phyloP scores from a whole-genome alignment of 2,797 vertebrate species.

The Lindbergichthys nudifrons region DNA sequence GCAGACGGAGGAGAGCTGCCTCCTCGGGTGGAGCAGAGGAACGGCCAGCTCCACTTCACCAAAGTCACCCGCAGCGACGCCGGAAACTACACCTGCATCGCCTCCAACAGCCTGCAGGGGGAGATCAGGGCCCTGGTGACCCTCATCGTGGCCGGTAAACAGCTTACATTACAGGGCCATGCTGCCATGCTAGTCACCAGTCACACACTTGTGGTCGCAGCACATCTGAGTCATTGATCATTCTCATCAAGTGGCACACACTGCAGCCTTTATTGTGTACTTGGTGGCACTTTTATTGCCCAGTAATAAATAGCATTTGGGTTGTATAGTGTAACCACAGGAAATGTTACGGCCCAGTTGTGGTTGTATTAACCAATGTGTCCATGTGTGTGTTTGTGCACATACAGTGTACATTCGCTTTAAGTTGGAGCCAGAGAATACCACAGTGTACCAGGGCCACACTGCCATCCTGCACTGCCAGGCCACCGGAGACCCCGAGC shows the following conservation, averaged over 20 bases:
- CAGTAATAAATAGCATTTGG: conserved; percentile 48
- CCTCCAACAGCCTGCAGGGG: conserved; percentile 93
- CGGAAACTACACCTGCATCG: conserved; percentile 94
- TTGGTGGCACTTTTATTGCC: conserved; percentile 48
- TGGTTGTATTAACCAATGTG: conserved; percentile 27
- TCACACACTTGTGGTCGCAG: conserved; percentile 38
- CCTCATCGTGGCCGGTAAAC: conserved; percentile 92
- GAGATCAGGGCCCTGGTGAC: conserved; percentile 92
- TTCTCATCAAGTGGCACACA: conserved; percentile 32
- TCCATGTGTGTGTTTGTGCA: conserved; percentile 19
- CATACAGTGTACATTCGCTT: conserved; percentile 91
- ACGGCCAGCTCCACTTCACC: conserved; percentile 90
- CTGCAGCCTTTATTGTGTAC: conserved; percentile 44
- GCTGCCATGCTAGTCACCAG: conserved; percentile 16
- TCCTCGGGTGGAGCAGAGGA: conserved; percentile 85
- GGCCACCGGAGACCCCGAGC: conserved; percentile 91
- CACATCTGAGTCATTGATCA: conserved; percentile 36
- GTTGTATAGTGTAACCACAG: conserved; percentile 47
- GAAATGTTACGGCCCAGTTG: conserved; percentile 6
- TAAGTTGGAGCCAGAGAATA: conserved; percentile 92
- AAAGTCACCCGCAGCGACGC: conserved; percentile 91
- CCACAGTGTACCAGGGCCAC: conserved; percentile 95
- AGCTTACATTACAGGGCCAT: conserved; percentile 14
- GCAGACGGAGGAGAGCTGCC: conserved; percentile 92
- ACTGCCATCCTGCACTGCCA: conserved; percentile 95